Conservation (phyloP, 2,888 invertebrate genomes). For the Ischnura elegans region DNA sequence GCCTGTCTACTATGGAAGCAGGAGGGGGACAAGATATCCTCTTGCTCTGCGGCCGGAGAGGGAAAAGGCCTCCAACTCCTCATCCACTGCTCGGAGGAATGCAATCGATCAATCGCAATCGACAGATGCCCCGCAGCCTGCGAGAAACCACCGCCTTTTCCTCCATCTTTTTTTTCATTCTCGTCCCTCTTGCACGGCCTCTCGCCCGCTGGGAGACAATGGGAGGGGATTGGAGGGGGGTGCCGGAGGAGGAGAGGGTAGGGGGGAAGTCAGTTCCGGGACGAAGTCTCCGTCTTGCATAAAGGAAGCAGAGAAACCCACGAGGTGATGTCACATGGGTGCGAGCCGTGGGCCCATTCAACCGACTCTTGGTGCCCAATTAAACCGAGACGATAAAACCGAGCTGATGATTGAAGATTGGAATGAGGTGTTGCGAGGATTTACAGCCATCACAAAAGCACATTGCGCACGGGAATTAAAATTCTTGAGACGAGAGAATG, state of each 20-base stretch:
- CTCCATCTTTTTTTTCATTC: not conserved
- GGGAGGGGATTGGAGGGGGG: not conserved
- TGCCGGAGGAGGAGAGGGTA: not conserved
- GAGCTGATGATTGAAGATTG: no score
- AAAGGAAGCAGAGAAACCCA: not conserved
- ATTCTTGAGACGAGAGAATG: no score
- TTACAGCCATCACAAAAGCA: no score
- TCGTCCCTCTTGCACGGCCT: not conserved
- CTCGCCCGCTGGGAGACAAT: conserved; percentile 20
- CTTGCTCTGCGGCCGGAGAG: not conserved
- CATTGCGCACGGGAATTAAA: no score
- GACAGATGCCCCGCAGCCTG: conserved; percentile 37
- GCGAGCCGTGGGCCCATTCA: not conserved
- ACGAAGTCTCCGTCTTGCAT: not conserved
- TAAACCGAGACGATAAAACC: not conserved
- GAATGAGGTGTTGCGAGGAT: no score
- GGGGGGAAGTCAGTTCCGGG: conserved; percentile 6
- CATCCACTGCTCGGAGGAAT: not conserved
- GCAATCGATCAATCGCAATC: conserved; percentile 52
- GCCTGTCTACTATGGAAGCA: not conserved
- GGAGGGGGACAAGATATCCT: no score
- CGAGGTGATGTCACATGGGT: not conserved
- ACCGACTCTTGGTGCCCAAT: not conserved
- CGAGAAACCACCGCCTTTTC: not conserved
- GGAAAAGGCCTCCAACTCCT: not conserved